Evolutionary conservation across 2,113 vertebrate species (phyloP), one percentile per base, ranked within the genome.

Genomic region (Campylomormyrus numenius): DNA sequence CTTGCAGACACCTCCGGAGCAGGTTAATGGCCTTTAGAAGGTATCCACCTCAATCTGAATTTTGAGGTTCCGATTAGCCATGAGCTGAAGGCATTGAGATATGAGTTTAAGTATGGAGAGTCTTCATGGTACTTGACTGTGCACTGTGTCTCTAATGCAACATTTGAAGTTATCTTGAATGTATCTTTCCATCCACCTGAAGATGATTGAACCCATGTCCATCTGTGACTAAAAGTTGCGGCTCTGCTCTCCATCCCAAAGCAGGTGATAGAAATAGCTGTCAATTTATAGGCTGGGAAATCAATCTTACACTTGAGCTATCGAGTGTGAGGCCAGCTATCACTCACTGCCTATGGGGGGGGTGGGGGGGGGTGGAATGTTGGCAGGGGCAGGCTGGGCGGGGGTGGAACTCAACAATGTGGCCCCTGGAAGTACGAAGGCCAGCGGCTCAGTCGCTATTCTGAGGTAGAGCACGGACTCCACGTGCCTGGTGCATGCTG

Each of bases 301-400:
- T 83, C 74, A 83, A 52, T 83, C 50, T 84, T 35, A 19, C 50
- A 56, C 88, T 49, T 11, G 27, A 70, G 31, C 8, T 45, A 50
- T 49, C 84, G 50, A 19, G 58, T 53, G 27, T 24, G 91, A 89
- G 27, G n/a, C 49, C 35, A 39, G 92, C 90, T 92, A 35, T 90
- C 93, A 88, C 92, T 91, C 80, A 90, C 89, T 88, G 92, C 90
- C 90, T 15, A 89, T 70, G 3, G 87, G 52, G 52, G 52, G 52
- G 15, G 13, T 83, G 31, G 0, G 2, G 2, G 91, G 31, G 87
- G 89, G 83, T 2, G 89, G 70, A n/a, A n/a, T 77, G 70, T 39
- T 17, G 45, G 80, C 15, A 4, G 42, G 39, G 39, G 83, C 19
- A 45, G 42, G 21, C 17, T 35, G 35, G 80, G 24, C 4, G 74